phyloP scores from a whole-genome alignment of 2,797 vertebrate species.

The Ctenosaura bakeri region DNA sequence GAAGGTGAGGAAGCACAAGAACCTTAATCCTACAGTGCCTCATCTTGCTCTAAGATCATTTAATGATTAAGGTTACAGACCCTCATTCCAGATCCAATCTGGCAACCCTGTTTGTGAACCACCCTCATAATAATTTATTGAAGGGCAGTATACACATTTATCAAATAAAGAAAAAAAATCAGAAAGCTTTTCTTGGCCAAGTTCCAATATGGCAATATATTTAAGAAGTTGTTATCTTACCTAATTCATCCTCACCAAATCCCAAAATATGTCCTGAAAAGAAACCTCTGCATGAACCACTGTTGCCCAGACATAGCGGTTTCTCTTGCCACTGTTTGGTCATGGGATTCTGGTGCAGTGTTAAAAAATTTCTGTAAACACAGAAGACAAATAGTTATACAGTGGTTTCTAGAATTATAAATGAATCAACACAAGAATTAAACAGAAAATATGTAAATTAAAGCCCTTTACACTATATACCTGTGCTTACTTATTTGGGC shows the following conservation, averaged over 20 bases:
- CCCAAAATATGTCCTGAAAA: constrained; percentile 93
- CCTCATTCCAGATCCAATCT: too few species aligned
- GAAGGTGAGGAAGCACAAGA: too few species aligned
- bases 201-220: constrained; percentile 10
- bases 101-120: too few species aligned
- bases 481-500: neutral
- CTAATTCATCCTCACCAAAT: constrained; percentile 98
- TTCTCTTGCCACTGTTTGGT: constrained; percentile 94
- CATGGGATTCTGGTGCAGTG: constrained; percentile 90
- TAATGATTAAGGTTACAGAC: too few species aligned
- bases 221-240: constrained; percentile 76
- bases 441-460: neutral
- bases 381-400: constrained; percentile 66
- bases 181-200: neutral
- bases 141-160: neutral
- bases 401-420: constrained; percentile 31
- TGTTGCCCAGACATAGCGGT: constrained; percentile 91
- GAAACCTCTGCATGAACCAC: constrained; percentile 88
- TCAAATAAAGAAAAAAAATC: neutral
- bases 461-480: neutral
- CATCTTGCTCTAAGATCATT: too few species aligned
- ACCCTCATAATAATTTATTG: neutral
- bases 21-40: too few species aligned
- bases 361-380: constrained; percentile 92
- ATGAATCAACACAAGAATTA: neutral